These are phyloP conservation scores for Chelidonichthys spinosus DNA, from an alignment of 2,797 vertebrate genomes.

Conservation along the genomic window DNA sequence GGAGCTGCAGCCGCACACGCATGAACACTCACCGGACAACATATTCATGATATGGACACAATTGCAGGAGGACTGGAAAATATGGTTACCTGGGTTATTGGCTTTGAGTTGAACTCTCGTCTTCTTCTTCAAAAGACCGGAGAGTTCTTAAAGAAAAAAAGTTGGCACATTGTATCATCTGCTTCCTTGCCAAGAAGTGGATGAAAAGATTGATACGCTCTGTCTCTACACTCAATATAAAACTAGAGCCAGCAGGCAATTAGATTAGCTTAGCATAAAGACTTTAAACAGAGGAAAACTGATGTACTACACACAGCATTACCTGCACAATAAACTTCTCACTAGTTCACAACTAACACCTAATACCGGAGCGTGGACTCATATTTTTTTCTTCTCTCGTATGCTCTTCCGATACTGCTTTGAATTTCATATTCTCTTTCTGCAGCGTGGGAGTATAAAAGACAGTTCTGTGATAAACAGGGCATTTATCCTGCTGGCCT, in stretches of 20 bases:
- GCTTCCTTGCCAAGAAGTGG: not conserved
- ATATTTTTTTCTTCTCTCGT: not conserved
- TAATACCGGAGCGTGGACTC: too few species aligned
- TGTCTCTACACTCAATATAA: not conserved
- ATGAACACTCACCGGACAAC: slow-evolving; percentile 20
- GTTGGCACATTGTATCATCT: not conserved
- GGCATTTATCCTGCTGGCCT: slow-evolving; percentile 49
- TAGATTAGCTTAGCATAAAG: not conserved
- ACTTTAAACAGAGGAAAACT: not conserved
- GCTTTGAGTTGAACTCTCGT: slow-evolving; percentile 21
- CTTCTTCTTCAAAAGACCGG: not conserved
- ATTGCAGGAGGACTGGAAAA: slow-evolving; percentile 12
- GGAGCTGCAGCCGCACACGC: slow-evolving; percentile 42
- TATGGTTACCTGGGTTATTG: slow-evolving; percentile 10
- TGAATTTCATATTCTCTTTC: slow-evolving; percentile 24
- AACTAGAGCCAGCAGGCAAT: not conserved
- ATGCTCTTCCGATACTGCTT: slow-evolving; percentile 10
- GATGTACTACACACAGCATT: too few species aligned
- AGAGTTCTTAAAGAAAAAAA: not conserved
- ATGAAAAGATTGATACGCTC: not conserved
- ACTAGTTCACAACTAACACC: too few species aligned
- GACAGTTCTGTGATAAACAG: slow-evolving; percentile 30
- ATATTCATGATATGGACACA: not conserved
- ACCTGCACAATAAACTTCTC: too few species aligned
- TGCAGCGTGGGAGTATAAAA: slow-evolving; percentile 25